These are phyloP conservation scores for Delphinapterus leucas DNA, from an alignment of 2,113 vertebrate genomes.

Conservation along the genomic window DNA sequence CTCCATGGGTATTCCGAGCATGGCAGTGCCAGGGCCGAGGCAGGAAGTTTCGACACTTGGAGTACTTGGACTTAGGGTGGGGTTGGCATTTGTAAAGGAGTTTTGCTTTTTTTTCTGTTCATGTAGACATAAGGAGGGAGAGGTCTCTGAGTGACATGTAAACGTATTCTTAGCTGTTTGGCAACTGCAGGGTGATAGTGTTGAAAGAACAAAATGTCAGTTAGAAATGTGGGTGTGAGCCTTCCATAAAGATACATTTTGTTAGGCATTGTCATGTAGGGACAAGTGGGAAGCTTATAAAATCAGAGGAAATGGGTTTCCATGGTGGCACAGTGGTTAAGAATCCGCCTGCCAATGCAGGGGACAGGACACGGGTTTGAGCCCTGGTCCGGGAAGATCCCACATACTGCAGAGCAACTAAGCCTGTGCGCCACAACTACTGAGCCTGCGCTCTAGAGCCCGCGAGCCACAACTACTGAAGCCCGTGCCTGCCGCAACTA, in stretches of 20 bases:
- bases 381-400: no score
- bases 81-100: constrained; percentile 11
- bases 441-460: no score
- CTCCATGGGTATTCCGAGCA: neutral
- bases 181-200: neutral
- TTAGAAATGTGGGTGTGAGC: constrained; percentile 7
- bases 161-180: constrained; percentile 15
- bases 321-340: no score
- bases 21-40: neutral
- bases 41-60: neutral
- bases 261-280: neutral
- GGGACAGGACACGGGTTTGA: no score
- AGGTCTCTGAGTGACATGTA: neutral
- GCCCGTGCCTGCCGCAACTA: no score
- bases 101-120: constrained; percentile 24
- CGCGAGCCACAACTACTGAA: no score
- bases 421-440: no score
- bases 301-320: neutral
- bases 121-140: constrained; percentile 29
- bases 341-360: no score
- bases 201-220: constrained; percentile 14
- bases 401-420: no score
- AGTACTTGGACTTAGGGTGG: neutral
- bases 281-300: neutral
- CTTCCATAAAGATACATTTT: neutral